Evolutionary conservation across 2,888 invertebrate genomes (phyloP), one percentile per base, ranked within the genome.

Genomic region (Tuberolachnus salignus): DNA sequence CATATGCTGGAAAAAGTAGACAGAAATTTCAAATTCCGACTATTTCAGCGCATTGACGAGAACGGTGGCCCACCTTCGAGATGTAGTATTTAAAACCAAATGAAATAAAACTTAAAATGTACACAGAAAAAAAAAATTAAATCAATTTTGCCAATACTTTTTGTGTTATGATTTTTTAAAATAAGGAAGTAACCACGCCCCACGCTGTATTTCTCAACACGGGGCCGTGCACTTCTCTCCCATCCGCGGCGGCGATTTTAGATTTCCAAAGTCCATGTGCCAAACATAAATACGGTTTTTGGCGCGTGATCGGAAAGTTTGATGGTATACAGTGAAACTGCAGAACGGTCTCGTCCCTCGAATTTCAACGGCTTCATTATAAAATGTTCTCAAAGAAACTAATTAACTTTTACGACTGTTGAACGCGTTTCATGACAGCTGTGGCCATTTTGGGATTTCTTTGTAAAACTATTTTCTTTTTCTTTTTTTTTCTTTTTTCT

Each of bases 301-400:
- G 78, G 78, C 78, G 78, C 78, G 78, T 78, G 78, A 78, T 78
- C 78, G 78, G 78, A 78, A 78, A 78, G 78, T 78, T 78, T 78
- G 78, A 78, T 69, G 67, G 78, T 34, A 34, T 34, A 34, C 67
- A 67, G 64, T 34, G 44, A 26, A 67, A 75, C 75, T 34, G 34
- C 34, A 57, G 75, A 75, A 75, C 57, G 66, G 78, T 57, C 67
- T 78, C 67, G 67, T 78, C 78, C 78, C 78, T 69, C 78, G 78
- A 78, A 78, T 78, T 78, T 59, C 78, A 78, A 78, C 78, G 69
- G 78, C 78, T 78, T 78, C 78, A 78, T 78, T 78, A 78, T 78
- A 78, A 78, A 78, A 78, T 66, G 78, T 78, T 78, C 78, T 67
- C 67, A 78, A 78, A 67, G 67, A 78, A 78, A 69, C 78, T 78